A percentile compares a stretch with the other conserved stretches of the same genome.
phyloP scores from a whole-genome alignment of 23 tunicate species.

The Ascidia mentula region DNA sequence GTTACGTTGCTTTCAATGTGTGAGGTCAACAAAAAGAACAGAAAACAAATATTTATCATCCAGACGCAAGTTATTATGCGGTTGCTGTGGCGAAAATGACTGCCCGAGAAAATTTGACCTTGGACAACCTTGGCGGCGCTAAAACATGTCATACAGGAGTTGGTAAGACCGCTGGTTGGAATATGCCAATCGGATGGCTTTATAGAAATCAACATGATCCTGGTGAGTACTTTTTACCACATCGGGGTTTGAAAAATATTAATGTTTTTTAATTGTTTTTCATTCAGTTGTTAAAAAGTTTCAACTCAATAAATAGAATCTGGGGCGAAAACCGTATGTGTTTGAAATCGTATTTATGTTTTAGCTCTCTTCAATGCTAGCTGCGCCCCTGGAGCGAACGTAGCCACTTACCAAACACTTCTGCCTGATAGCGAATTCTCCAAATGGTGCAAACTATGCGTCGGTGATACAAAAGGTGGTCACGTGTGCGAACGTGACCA shows the following conservation, averaged over 20 bases:
- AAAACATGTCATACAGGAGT: constrained; percentile 70
- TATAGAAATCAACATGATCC: constrained; percentile 2
- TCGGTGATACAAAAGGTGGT: neutral
- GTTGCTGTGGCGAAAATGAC: constrained; percentile 47
- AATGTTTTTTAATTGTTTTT: too few species aligned
- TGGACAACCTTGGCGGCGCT: constrained; percentile 13
- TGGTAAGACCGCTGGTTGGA: constrained; percentile 78
- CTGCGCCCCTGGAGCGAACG: neutral
- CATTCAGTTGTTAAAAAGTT: too few species aligned
- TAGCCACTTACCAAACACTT: neutral
- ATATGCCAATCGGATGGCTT: constrained; percentile 71
- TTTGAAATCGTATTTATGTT: neutral
- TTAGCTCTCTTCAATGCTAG: neutral
- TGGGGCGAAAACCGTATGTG: too few species aligned
- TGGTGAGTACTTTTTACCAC: too few species aligned
- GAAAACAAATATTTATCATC: neutral
- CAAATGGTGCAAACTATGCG: neutral
- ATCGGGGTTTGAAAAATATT: too few species aligned
- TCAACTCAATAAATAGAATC: too few species aligned
- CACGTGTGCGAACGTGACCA: neutral
- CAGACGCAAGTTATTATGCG: constrained; percentile 64
- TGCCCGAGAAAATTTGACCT: neutral
- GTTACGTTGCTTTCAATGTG: neutral
- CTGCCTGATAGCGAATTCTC: neutral
- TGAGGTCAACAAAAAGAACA: neutral